Percentiles rank a stretch among this genome's conserved stretches.
phyloP scores from a whole-genome alignment of 2,888 invertebrate species.

The Villa cingulata region DNA sequence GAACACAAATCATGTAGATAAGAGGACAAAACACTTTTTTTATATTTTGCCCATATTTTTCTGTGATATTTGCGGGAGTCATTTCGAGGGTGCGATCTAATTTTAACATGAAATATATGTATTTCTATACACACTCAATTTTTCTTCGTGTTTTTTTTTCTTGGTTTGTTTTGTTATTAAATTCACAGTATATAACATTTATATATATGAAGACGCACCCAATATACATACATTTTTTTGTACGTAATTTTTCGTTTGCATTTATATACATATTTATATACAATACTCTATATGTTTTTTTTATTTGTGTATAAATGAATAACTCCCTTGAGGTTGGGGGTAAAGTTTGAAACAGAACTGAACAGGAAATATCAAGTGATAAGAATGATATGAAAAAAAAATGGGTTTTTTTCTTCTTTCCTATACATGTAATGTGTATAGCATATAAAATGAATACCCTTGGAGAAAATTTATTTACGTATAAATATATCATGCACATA shows the following conservation, averaged over 20 bases:
- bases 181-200: background rate
- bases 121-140: background rate
- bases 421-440: too few relatives aligned
- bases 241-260: too few relatives aligned
- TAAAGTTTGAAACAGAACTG: constrained; percentile 4
- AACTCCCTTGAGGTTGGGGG: constrained; percentile 3
- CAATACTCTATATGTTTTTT: background rate
- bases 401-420: constrained; percentile 1
- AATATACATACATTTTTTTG: too few relatives aligned
- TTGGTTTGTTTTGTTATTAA: background rate
- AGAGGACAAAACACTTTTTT: constrained; percentile 25
- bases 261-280: background rate
- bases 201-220: constrained; percentile 7
- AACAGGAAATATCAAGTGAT: constrained; percentile 14
- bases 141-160: background rate
- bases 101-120: constrained; percentile 8
- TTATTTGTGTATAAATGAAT: background rate
- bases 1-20: constrained; percentile 37
- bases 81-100: constrained; percentile 8
- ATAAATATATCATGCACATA: background rate
- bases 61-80: constrained; percentile 4
- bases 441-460: background rate
- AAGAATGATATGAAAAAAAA: constrained; percentile 9
- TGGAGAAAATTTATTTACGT: background rate
- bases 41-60: constrained; percentile 5